phyloP scores from a whole-genome alignment of 2,888 invertebrate species.

The Matsumyia berberina region DNA sequence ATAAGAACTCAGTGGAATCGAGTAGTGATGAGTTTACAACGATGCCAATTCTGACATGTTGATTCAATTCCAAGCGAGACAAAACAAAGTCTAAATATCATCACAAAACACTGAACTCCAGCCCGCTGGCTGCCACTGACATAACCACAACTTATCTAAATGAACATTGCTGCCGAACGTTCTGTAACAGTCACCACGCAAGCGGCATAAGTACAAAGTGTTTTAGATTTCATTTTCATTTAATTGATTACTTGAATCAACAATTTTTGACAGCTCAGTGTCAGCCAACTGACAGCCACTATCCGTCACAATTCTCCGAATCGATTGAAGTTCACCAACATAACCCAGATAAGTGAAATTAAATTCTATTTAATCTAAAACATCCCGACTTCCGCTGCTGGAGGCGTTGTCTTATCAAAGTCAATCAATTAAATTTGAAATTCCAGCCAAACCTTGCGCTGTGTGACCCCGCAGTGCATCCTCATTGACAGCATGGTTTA shows the following conservation, averaged over 20 bases:
- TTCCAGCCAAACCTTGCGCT: neutral
- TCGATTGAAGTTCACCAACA: slow-evolving; percentile 37
- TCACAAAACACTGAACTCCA: no score
- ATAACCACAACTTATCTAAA: no score
- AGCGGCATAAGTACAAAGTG: neutral
- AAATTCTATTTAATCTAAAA: slow-evolving; percentile 16
- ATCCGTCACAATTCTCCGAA: slow-evolving; percentile 11
- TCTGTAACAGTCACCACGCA: neutral
- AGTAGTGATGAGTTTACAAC: no score
- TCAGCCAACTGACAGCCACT: slow-evolving; percentile 16
- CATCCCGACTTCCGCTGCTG: slow-evolving; percentile 21
- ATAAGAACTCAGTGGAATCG: no score
- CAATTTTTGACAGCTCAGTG: slow-evolving; percentile 34
- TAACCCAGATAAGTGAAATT: slow-evolving; percentile 54
- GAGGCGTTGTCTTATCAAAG: slow-evolving; percentile 35
- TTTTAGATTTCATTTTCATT: neutral
- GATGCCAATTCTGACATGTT: no score
- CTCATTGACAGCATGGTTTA: slow-evolving; percentile 12
- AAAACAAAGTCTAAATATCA: no score
- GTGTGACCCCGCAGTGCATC: slow-evolving; percentile 56
- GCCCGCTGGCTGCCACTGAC: no score
- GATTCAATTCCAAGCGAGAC: no score
- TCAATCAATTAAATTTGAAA: slow-evolving; percentile 11
- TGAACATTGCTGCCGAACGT: no score
- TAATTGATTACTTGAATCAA: slow-evolving; percentile 9